These are phyloP conservation scores for Cyclargus thomasi DNA, from an alignment of 1,140 invertebrate genomes.

Conservation along the genomic window DNA sequence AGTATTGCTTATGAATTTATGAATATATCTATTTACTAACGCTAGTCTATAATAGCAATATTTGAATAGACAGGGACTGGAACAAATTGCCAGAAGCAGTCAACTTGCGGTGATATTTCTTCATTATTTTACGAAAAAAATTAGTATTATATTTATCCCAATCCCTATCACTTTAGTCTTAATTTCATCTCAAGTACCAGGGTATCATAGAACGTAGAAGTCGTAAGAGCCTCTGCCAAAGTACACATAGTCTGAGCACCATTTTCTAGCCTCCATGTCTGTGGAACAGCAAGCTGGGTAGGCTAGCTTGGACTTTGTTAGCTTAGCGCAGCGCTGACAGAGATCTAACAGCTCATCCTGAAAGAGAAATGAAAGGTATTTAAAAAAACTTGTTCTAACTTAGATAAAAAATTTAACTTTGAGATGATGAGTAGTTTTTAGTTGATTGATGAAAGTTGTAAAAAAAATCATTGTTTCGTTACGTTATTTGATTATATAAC, in stretches of 20 bases:
- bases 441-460: too few species aligned
- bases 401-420: too few species aligned
- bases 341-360: constrained; percentile 64
- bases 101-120: too few species aligned
- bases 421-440: too few species aligned
- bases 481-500: too few species aligned
- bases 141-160: neutral
- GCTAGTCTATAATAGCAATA: neutral
- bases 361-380: constrained; percentile 23
- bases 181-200: neutral
- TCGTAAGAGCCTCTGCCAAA: constrained; percentile 54
- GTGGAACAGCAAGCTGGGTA: constrained; percentile 60
- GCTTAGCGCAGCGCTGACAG: constrained; percentile 63
- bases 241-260: constrained; percentile 65
- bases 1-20: neutral
- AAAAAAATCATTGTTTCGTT: too few species aligned
- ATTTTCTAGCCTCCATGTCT: constrained; percentile 53
- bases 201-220: constrained; percentile 30
- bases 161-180: neutral
- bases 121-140: too few species aligned
- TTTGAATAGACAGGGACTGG: neutral
- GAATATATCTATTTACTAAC: neutral
- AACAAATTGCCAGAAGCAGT: too few species aligned
- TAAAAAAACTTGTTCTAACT: too few species aligned
- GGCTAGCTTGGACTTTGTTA: constrained; percentile 51